phyloP scores from a whole-genome alignment of 2,888 invertebrate genomes.

The Parnassius mnemosyne region DNA sequence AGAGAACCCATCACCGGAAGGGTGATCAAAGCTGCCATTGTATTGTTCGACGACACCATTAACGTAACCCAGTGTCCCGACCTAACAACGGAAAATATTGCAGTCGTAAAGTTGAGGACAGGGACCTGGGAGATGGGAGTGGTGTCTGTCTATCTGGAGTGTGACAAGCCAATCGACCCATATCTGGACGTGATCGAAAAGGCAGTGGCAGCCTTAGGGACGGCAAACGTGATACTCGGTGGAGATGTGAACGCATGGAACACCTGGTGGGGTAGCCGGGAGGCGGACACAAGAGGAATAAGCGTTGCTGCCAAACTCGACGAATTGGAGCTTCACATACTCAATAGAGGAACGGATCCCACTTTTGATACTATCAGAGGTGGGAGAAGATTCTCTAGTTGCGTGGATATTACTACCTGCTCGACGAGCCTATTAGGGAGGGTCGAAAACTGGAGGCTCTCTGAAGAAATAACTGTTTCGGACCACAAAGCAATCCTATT shows the following conservation, averaged over 20 bases:
- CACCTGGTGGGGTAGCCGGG: constrained; percentile 6
- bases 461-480: not conserved
- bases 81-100: too few relatives aligned
- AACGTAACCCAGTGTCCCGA: too few relatives aligned
- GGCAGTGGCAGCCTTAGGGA: not conserved
- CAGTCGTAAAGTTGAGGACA: constrained; percentile 13
- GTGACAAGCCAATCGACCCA: constrained; percentile 16
- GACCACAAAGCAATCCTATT: not conserved
- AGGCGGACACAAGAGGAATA: constrained; percentile 10
- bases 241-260: constrained; percentile 28
- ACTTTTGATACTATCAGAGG: not conserved
- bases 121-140: constrained; percentile 13
- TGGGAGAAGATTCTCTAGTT: too few relatives aligned
- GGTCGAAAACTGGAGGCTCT: not conserved
- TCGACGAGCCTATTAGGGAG: not conserved
- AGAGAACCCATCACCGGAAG: not conserved
- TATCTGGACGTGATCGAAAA: constrained; percentile 3
- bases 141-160: constrained; percentile 23
- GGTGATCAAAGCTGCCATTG: constrained; percentile 22
- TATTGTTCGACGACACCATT: constrained; percentile 13
- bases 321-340: constrained; percentile 2
- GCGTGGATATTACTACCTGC: too few relatives aligned
- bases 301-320: constrained; percentile 7
- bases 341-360: constrained; percentile 2
- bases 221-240: constrained; percentile 13